Evolutionary conservation across 2,113 vertebrate species (phyloP), one percentile per base, ranked within the genome.

Genomic region (Rafetus swinhoei): DNA sequence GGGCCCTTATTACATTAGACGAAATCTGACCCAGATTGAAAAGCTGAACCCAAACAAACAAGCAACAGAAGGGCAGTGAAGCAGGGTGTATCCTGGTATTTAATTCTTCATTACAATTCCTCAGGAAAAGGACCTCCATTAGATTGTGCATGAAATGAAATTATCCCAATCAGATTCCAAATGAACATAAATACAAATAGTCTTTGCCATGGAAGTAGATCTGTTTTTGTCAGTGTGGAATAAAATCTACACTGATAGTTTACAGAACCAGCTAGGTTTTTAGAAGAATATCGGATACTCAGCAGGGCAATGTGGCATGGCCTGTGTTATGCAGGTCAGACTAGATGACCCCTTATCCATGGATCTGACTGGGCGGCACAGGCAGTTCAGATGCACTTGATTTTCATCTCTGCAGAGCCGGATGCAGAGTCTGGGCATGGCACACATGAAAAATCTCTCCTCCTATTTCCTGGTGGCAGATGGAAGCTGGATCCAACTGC

Each of bases 161-260:
- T 45, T 69, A 52, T 86, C 87, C 79, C 32, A 53, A 32, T 79
- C 3, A 84, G 79, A 7, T 50, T 57, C 65, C 76, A 85, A 95
- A 62, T 92, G 94, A 92, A 92, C 92, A 85, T 90, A 84, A 94
- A 92, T 2, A 86, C 93, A 84, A 27, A 14, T 0, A 39, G 59
- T 85, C 82, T 60, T 94, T 81, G 91, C 93, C 92, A 97, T 95
- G 92, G 93, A 91, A 96, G 95, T 95, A 91, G 93, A 92, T 50
- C 62, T 80, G 2, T 57, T 76, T 65, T 6, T 76, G 55, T 90
- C 89, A 50, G 79, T 14, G 81, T 14, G 81, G 79, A 81, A 89
- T 69, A 80, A 45, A 45, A 82, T 55, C 65, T 59, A 1, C 21
- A 80, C 90, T 22, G 6, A 85, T 82, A 89, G 95, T 92, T 96